These are phyloP conservation scores for Ianthella basta DNA, from an alignment of 37 sponge, comb jelly and placozoan genomes.

Conservation along the genomic window DNA sequence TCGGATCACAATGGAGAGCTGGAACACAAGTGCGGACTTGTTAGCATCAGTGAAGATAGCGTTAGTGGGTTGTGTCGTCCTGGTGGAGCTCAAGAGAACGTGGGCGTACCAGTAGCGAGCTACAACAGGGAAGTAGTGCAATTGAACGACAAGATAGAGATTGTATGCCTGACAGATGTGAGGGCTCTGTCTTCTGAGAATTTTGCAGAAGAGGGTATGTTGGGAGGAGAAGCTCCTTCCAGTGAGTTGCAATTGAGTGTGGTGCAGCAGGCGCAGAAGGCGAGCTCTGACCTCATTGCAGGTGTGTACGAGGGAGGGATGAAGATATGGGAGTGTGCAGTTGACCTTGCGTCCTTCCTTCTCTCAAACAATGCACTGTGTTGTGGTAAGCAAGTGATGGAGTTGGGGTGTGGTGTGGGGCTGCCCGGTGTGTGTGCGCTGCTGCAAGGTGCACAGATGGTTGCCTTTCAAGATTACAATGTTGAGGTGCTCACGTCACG, in stretches of 20 bases:
- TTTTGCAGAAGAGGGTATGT: no score
- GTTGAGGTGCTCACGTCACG: conserved; percentile 75
- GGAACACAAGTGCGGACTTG: no score
- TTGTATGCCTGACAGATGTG: no score
- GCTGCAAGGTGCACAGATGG: conserved; percentile 50
- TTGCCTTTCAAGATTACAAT: conserved; percentile 95
- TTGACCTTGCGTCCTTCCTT: conserved; percentile 78
- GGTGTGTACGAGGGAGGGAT: conserved; percentile 96
- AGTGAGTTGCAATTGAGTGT: background rate
- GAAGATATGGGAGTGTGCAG: conserved; percentile 93
- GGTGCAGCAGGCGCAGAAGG: background rate
- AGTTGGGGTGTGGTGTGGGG: conserved; percentile 96
- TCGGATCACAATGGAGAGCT: no score
- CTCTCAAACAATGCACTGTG: background rate
- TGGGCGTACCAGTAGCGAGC: no score
- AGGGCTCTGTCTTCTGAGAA: no score
- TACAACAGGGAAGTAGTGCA: no score
- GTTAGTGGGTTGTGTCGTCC: no score
- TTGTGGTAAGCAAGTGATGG: conserved; percentile 63
- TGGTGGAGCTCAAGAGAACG: no score
- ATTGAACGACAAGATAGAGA: no score
- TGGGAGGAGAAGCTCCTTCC: no score
- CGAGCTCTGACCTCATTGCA: conserved; percentile 80
- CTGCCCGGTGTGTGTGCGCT: conserved; percentile 86
- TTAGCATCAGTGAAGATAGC: no score